phyloP scores from a whole-genome alignment of 1,140 invertebrate species.

The Argopecten irradians region DNA sequence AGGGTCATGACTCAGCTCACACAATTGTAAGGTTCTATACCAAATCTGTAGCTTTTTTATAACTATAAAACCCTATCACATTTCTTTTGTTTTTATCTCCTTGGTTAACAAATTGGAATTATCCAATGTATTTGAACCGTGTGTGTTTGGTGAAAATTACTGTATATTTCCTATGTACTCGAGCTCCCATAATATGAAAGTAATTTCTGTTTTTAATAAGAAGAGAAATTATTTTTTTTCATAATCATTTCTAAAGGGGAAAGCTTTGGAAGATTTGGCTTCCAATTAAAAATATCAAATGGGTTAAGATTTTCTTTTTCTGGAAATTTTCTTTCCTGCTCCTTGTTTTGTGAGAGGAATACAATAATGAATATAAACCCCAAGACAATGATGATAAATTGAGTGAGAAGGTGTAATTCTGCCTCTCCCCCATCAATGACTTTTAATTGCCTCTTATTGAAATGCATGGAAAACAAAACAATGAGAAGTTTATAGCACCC shows the following conservation, averaged over 20 bases:
- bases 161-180: too few relatives aligned
- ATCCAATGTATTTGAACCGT: too few relatives aligned
- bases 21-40: slow-evolving; percentile 73
- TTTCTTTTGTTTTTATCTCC: neutral
- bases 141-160: too few relatives aligned
- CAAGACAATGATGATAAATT: neutral
- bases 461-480: slow-evolving; percentile 18
- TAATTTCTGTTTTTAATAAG: neutral
- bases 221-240: neutral
- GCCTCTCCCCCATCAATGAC: neutral
- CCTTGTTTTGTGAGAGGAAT: neutral
- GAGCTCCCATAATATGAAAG: neutral
- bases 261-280: neutral
- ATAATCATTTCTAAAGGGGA: neutral
- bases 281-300: too few relatives aligned
- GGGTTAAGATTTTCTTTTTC: neutral
- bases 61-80: neutral
- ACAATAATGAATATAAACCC: neutral
- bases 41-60: neutral
- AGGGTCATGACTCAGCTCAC: slow-evolving; percentile 66
- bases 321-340: neutral
- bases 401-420: neutral
- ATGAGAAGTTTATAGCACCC: neutral
- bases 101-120: neutral
- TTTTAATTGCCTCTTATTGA: slow-evolving; percentile 19